Conservation (phyloP, 1,140 invertebrate genomes). For the Aphis gossypii region DNA sequence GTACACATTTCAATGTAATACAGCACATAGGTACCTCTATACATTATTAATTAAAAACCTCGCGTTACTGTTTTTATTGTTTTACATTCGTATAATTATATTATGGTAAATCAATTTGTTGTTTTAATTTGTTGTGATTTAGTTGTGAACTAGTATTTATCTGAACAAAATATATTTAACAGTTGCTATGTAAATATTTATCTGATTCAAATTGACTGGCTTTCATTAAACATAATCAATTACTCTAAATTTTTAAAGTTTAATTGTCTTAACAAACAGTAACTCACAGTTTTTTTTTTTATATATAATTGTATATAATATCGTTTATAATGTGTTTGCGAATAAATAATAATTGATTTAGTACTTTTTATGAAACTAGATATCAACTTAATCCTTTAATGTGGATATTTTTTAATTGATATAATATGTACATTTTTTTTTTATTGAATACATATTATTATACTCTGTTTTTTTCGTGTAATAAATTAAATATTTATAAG, state of each 20-base stretch:
- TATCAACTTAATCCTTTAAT: neutral
- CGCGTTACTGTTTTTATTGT: neutral
- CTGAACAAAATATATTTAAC: neutral
- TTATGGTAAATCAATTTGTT: neutral
- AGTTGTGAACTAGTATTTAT: neutral
- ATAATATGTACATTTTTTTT: neutral
- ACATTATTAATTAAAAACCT: slow-evolving; percentile 3
- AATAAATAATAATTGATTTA: neutral
- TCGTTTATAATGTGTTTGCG: neutral
- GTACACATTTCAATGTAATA: neutral
- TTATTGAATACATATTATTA: neutral
- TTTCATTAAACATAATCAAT: neutral
- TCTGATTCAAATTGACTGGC: neutral
- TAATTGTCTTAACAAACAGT: neutral
- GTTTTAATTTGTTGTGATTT: slow-evolving; percentile 9
- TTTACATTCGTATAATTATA: neutral
- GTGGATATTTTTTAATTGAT: too few species aligned
- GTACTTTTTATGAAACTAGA: neutral
- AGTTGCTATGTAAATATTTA: neutral
- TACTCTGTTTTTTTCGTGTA: too few species aligned
- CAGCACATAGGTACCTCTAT: neutral
- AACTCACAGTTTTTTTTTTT: neutral
- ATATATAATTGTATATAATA: neutral
- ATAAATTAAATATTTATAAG: too few species aligned
- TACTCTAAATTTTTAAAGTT: neutral